A percentile compares a stretch with the other conserved stretches of the same genome.
phyloP scores from a whole-genome alignment of 2,797 vertebrate species.

The Pipistrellus kuhlii region DNA sequence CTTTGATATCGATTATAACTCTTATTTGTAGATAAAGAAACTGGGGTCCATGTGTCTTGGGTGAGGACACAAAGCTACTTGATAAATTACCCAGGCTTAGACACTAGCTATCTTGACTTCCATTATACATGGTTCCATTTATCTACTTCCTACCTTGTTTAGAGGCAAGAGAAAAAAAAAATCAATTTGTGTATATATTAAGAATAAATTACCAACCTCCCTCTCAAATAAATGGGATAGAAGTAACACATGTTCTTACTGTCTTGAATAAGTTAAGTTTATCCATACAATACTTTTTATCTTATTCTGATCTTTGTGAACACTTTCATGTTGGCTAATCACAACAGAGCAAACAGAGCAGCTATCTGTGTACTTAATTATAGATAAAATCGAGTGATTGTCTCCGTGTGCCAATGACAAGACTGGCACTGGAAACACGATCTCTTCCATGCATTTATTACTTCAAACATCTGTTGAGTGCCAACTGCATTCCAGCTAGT shows the following conservation, averaged over 20 bases:
- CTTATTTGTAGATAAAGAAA: slow-evolving; percentile 10
- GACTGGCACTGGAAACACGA: background rate
- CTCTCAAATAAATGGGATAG: background rate
- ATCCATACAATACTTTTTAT: background rate
- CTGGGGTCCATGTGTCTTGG: background rate
- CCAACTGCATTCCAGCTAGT: background rate
- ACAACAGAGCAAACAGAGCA: background rate
- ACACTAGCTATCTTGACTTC: background rate
- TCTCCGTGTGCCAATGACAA: background rate
- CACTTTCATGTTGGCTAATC: background rate
- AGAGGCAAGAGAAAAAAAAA: background rate
- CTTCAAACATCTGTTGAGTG: background rate
- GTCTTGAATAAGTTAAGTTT: background rate
- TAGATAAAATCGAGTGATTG: background rate
- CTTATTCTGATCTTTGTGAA: background rate
- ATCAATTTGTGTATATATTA: background rate
- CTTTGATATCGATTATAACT: background rate
- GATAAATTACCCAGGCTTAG: background rate
- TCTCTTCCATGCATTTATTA: background rate
- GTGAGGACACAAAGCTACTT: background rate
- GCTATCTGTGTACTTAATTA: background rate
- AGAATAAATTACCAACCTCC: background rate
- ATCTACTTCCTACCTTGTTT: slow-evolving; percentile 10
- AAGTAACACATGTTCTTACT: background rate
- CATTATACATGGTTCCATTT: background rate